phyloP scores from a whole-genome alignment of 2,113 vertebrate genomes.

The Rhynchomys soricoides region DNA sequence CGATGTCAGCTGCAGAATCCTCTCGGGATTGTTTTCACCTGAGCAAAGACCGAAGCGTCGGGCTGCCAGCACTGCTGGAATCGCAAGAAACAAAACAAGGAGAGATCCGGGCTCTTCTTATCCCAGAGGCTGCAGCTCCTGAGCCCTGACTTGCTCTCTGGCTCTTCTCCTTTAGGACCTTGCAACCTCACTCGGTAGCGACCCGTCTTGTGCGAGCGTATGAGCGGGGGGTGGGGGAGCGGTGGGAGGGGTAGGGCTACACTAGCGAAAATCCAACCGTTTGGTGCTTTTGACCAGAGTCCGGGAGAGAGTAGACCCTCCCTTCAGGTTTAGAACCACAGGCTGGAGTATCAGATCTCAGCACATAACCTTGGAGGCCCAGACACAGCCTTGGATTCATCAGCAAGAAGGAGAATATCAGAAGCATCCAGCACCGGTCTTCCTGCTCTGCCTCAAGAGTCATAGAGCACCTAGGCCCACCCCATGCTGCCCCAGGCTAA shows the following conservation, averaged over 20 bases:
- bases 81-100: neutral
- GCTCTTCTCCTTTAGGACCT: neutral
- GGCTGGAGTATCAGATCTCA: neutral
- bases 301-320: neutral
- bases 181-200: neutral
- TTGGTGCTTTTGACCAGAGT: neutral
- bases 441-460: neutral
- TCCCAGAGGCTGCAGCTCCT: fast-evolving
- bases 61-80: fast-evolving
- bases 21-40: neutral
- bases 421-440: fast-evolving
- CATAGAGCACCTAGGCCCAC: neutral
- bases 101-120: neutral
- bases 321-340: neutral
- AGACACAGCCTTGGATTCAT: neutral
- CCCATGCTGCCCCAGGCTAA: fast-evolving
- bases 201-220: neutral
- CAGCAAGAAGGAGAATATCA: neutral
- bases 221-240: too few species aligned
- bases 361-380: neutral
- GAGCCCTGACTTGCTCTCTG: neutral
- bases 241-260: neutral
- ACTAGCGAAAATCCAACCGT: neutral
- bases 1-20: neutral
- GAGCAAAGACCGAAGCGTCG: neutral